Evolutionary conservation across 2,888 invertebrate species (phyloP).

Genomic region (Bembecia ichneumoniformis): DNA sequence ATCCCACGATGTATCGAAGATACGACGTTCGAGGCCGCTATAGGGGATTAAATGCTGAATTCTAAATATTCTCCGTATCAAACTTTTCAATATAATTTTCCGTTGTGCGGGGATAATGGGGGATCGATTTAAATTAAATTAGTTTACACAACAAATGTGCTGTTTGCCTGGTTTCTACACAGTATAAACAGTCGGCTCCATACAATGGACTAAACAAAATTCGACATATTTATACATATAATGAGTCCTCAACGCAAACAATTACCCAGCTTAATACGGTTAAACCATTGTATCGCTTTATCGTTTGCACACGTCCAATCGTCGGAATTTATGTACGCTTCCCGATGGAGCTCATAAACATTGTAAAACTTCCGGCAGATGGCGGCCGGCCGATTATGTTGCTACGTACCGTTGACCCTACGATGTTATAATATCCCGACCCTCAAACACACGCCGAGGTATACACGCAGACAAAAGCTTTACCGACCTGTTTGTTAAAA

Average conservation of each 20-base stretch:
- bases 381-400: conserved; percentile 52
- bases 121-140: neutral
- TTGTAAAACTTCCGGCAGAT: conserved; percentile 69
- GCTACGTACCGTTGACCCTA: conserved; percentile 15
- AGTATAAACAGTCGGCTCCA: neutral
- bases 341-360: conserved; percentile 66
- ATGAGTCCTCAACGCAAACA: conserved; percentile 20
- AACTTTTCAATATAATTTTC: neutral
- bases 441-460: conserved; percentile 4
- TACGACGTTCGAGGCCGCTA: conserved; percentile 46
- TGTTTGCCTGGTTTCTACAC: neutral
- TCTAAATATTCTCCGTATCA: conserved; percentile 37
- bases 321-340: conserved; percentile 60
- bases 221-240: neutral
- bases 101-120: neutral
- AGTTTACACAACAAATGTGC: neutral
- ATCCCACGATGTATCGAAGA: conserved; percentile 60
- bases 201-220: neutral
- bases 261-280: conserved; percentile 38
- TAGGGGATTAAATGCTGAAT: conserved; percentile 64
- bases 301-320: conserved; percentile 46
- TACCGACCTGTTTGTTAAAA: conserved; percentile 7
- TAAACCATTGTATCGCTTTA: conserved; percentile 45
- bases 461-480: conserved; percentile 8
- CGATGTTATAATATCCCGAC: conserved; percentile 4